These are phyloP conservation scores for Microtus richardsoni DNA, from an alignment of 2,113 vertebrate genomes.

Conservation along the genomic window DNA sequence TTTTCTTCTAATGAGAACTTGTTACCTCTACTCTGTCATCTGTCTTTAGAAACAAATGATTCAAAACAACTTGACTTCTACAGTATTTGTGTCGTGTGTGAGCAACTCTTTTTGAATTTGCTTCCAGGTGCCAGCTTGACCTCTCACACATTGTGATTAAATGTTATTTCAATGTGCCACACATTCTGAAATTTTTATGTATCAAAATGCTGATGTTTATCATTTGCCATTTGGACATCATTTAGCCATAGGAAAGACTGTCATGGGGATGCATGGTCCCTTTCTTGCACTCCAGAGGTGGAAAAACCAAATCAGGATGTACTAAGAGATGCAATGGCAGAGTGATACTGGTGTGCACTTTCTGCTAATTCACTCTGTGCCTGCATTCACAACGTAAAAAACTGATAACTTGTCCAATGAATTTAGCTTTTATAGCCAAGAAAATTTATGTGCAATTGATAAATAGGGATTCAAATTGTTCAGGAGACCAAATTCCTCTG, in stretches of 20 bases:
- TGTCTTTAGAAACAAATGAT: slow-evolving; percentile 84
- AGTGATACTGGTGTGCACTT: slow-evolving; percentile 23
- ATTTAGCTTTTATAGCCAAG: slow-evolving; percentile 32
- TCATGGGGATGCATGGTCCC: neutral
- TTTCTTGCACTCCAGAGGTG: neutral
- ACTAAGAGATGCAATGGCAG: neutral
- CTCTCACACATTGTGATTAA: slow-evolving; percentile 83
- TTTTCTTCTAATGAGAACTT: slow-evolving; percentile 85
- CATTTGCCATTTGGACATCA: neutral
- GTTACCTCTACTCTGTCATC: slow-evolving; percentile 83
- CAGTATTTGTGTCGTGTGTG: slow-evolving; percentile 78
- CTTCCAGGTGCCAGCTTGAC: slow-evolving; percentile 80
- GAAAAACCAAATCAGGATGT: neutral
- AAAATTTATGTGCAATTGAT: slow-evolving; percentile 51
- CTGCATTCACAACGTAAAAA: slow-evolving; percentile 36
- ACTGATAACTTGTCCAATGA: slow-evolving; percentile 58
- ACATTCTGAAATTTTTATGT: neutral
- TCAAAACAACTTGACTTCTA: slow-evolving; percentile 81
- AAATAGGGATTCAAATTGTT: slow-evolving; percentile 48
- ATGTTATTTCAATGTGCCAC: slow-evolving; percentile 42
- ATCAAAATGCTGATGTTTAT: neutral
- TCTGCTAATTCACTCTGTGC: neutral
- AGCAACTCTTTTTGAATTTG: slow-evolving; percentile 81
- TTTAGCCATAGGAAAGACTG: neutral
- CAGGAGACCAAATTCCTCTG: neutral